Conservation (phyloP, 2,113 vertebrate species). For the Rousettus leschenaultii region DNA sequence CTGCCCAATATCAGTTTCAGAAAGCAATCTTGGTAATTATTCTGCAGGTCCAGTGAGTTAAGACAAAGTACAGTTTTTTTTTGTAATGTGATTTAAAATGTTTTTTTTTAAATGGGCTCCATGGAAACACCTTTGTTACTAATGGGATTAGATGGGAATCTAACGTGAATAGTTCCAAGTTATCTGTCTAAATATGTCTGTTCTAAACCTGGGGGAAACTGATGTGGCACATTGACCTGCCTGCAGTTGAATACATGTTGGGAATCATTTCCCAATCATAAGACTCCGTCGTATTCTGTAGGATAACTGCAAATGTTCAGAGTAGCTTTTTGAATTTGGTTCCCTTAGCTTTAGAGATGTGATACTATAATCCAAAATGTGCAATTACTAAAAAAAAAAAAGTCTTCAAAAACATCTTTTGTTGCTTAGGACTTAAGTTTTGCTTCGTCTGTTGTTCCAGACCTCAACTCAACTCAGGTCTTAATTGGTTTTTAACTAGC, state of each 20-base stretch:
- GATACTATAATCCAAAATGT: slow-evolving; percentile 56
- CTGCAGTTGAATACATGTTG: slow-evolving; percentile 67
- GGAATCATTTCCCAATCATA: slow-evolving; percentile 67
- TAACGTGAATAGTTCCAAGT: slow-evolving; percentile 65
- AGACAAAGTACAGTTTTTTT: slow-evolving; percentile 40
- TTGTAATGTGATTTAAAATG: slow-evolving; percentile 55
- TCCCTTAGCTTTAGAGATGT: slow-evolving; percentile 66
- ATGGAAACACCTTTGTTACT: slow-evolving; percentile 67
- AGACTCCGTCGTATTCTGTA: slow-evolving; percentile 70
- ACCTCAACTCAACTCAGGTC: slow-evolving; percentile 58
- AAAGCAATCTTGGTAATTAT: slow-evolving; percentile 47
- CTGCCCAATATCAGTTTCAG: slow-evolving; percentile 69
- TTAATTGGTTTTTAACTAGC: slow-evolving; percentile 74
- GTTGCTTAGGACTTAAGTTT: slow-evolving; percentile 59
- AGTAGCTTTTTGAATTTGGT: slow-evolving; percentile 69
- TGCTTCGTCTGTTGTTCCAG: slow-evolving; percentile 57
- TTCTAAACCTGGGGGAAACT: slow-evolving; percentile 70
- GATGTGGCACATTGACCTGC: slow-evolving; percentile 70
- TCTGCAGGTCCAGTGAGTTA: slow-evolving; percentile 54
- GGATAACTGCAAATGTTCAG: slow-evolving; percentile 64
- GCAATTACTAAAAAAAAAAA: slow-evolving; percentile 50
- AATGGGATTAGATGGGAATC: slow-evolving; percentile 67
- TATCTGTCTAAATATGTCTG: slow-evolving; percentile 62
- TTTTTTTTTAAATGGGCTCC: slow-evolving; percentile 37
- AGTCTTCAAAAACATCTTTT: slow-evolving; percentile 50